These are phyloP conservation scores for Semnornis frantzii DNA, from an alignment of 2,113 vertebrate genomes.

Conservation along the genomic window DNA sequence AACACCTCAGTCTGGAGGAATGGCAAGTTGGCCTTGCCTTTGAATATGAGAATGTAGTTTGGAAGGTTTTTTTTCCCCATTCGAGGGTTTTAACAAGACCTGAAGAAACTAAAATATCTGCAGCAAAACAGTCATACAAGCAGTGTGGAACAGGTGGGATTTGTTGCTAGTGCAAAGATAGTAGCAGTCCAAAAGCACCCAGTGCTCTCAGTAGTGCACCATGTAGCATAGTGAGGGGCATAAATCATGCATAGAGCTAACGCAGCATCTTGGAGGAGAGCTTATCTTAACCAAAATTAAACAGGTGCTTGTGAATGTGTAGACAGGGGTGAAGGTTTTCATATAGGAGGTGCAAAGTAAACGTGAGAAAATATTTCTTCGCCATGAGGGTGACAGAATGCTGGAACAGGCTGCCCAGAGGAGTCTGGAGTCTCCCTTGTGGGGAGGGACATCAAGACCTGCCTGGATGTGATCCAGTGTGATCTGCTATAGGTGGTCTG, in stretches of 20 bases:
- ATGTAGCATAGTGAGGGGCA: accelerated
- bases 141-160: neutral
- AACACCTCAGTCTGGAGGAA: neutral
- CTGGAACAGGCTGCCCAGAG: too few species aligned
- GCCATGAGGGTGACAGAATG: too few species aligned
- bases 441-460: too few species aligned
- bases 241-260: neutral
- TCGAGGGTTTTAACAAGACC: neutral
- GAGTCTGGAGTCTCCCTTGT: too few species aligned
- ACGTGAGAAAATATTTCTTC: too few species aligned
- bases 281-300: neutral
- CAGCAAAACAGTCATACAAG: neutral
- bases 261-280: neutral
- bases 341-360: neutral
- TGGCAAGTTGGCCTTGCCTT: neutral
- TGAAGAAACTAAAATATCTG: neutral
- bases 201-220: accelerated
- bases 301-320: neutral
- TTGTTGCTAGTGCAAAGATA: neutral
- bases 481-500: too few species aligned
- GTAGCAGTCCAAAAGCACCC: neutral
- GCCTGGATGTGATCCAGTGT: too few species aligned
- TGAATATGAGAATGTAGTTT: neutral
- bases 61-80: neutral
- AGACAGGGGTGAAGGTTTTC: neutral